Evolutionary conservation across 2,113 vertebrate genomes (phyloP).

Genomic region (Zosterops lateralis): DNA sequence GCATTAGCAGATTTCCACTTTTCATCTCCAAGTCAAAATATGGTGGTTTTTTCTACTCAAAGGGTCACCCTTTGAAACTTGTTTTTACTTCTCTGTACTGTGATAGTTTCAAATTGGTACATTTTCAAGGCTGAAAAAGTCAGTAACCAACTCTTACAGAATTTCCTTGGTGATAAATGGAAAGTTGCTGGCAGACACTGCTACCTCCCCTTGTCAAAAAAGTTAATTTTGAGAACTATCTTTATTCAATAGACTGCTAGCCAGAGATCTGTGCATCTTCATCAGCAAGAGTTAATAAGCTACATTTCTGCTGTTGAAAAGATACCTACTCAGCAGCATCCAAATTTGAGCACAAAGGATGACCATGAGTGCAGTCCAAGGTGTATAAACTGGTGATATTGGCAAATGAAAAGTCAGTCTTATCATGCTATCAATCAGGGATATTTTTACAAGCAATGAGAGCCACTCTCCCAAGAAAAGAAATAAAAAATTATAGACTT

Average conservation of each 20-base stretch:
- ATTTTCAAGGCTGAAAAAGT: background rate
- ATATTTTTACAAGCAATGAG: background rate
- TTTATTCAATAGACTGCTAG: background rate
- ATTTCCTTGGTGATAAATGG: background rate
- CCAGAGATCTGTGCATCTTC: background rate
- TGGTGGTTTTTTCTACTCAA: fast-evolving
- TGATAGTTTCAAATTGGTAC: background rate
- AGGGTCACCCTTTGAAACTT: background rate
- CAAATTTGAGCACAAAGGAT: background rate
- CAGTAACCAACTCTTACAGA: background rate
- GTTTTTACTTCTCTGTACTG: background rate
- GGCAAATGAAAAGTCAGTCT: background rate
- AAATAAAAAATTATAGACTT: background rate
- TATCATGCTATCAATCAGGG: background rate
- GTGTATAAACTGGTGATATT: background rate
- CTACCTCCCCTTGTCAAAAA: fast-evolving
- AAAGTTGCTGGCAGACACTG: background rate
- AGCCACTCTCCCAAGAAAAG: background rate
- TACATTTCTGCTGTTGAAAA: background rate
- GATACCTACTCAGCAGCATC: background rate
- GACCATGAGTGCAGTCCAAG: background rate
- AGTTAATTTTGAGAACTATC: background rate
- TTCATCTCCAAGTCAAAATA: background rate
- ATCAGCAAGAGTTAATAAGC: background rate
- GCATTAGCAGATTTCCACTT: background rate